Evolutionary conservation across 2,113 vertebrate genomes (phyloP).

Genomic region (Cathartes aura): DNA sequence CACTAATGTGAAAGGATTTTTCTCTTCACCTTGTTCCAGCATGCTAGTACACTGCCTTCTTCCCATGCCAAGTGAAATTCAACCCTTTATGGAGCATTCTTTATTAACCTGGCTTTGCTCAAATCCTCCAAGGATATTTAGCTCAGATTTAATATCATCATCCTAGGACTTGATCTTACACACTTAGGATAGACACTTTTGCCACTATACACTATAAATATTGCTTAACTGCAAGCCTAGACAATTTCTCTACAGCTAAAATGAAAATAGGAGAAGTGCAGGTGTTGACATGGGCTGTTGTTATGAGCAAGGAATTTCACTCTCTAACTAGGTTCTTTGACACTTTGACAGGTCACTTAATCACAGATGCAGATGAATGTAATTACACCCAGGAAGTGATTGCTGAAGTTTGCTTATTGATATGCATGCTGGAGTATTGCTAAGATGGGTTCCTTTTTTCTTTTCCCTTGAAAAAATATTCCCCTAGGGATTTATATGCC

Average conservation of each 20-base stretch:
- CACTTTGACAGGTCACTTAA: constrained; percentile 64
- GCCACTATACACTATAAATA: not conserved
- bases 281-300: not conserved
- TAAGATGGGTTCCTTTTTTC: not conserved
- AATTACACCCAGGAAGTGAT: constrained; percentile 57
- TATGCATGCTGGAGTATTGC: not conserved
- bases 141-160: not conserved
- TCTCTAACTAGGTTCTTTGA: constrained; percentile 2
- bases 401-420: constrained; percentile 47
- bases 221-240: not conserved
- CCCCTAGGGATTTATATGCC: not conserved
- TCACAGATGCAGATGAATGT: constrained; percentile 31
- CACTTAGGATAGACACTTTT: not conserved
- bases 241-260: not conserved
- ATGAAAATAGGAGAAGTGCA: not conserved
- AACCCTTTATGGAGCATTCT: not conserved
- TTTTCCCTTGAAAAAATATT: not conserved
- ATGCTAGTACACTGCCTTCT: not conserved
- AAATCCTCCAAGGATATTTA: not conserved
- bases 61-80: not conserved
- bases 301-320: not conserved
- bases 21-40: not conserved
- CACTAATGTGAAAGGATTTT: not conserved
- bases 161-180: not conserved
- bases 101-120: not conserved